phyloP scores from a whole-genome alignment of 2,797 vertebrate species.

The Lepilemur septentrionalis region DNA sequence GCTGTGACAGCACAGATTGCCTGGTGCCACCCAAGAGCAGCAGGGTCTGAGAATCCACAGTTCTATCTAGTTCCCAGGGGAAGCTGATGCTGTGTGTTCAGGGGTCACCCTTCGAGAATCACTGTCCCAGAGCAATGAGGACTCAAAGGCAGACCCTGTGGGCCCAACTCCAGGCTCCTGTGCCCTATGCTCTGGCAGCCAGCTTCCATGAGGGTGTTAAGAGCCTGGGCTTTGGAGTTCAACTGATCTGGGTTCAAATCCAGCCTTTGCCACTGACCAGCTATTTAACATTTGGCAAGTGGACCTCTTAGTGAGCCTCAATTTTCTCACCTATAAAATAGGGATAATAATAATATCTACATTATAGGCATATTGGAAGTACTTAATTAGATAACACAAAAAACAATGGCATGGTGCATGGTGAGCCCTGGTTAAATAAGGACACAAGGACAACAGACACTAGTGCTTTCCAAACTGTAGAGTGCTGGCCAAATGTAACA shows the following conservation, averaged over 20 bases:
- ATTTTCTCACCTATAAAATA: background rate
- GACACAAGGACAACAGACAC: background rate
- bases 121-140: background rate
- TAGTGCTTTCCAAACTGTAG: background rate
- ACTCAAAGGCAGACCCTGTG: background rate
- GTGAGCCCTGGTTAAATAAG: background rate
- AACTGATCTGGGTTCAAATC: background rate
- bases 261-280: background rate
- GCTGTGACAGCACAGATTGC: background rate
- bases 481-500: background rate
- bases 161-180: background rate
- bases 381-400: background rate
- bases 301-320: background rate
- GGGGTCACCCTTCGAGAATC: background rate
- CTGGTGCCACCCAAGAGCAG: background rate
- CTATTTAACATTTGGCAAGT: background rate
- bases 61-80: background rate
- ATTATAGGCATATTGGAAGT: background rate
- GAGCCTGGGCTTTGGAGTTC: background rate
- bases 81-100: background rate
- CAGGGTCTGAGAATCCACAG: background rate
- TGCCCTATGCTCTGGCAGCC: background rate
- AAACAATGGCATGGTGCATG: background rate
- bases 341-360: background rate
- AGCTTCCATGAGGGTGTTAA: background rate